Percentiles rank a stretch among this genome's conserved stretches.
Evolutionary conservation across 2,113 vertebrate species (phyloP).

Genomic region (Etheostoma cragini): DNA sequence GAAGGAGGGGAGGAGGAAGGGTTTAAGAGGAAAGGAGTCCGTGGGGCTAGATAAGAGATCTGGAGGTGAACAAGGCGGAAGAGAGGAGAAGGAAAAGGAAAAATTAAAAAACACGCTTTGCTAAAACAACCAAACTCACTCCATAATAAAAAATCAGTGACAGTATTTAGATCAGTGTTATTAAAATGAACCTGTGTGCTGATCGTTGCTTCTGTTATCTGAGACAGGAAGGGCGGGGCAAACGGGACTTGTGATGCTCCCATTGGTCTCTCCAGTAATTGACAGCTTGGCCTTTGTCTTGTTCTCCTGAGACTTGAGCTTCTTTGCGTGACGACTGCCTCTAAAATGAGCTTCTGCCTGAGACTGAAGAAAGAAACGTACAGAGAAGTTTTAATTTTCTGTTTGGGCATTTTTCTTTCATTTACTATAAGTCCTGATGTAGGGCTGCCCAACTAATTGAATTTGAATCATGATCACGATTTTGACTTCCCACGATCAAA

Average conservation of each 20-base stretch:
- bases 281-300: slow-evolving; percentile 94
- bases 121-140: background rate
- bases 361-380: slow-evolving; percentile 39
- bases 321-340: slow-evolving; percentile 99
- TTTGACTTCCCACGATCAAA: too few relatives aligned
- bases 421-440: background rate
- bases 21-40: slow-evolving; percentile 51
- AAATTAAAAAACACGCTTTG: background rate
- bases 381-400: background rate
- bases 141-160: background rate
- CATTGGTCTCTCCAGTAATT: slow-evolving; percentile 85
- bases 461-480: too few relatives aligned
- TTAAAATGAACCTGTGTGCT: slow-evolving; percentile 56
- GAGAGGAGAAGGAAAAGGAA: background rate
- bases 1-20: slow-evolving; percentile 52
- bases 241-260: slow-evolving; percentile 84
- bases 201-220: slow-evolving; percentile 47
- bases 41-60: slow-evolving; percentile 45
- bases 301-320: slow-evolving; percentile 97
- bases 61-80: slow-evolving; percentile 8
- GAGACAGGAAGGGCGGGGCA: slow-evolving; percentile 71
- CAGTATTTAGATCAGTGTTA: background rate
- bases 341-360: slow-evolving; percentile 99
- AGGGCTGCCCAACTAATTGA: too few relatives aligned
- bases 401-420: background rate